Evolutionary conservation across 2,113 vertebrate species (phyloP), one percentile per base, ranked within the genome.

Genomic region (Nipponia nippon): DNA sequence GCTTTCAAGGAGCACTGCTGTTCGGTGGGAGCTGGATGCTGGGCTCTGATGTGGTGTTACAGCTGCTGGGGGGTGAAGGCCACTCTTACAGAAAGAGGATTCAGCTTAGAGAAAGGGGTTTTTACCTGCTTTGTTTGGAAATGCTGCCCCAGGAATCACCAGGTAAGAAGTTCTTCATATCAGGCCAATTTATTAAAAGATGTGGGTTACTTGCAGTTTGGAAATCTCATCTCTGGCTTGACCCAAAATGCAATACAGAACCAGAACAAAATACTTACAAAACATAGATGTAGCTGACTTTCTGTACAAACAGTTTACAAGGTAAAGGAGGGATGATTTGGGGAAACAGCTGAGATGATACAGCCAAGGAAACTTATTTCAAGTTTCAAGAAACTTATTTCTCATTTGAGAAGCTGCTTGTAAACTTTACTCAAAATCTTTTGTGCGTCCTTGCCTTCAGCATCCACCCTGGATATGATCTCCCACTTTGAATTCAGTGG

Each of bases 1-100:
- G 27, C 44, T 47, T 83, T 63, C 58, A 55, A 1, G 0, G 2
- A 46, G 16, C 5, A 2, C 29, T 32, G 47, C 20, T 40, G 10
- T 22, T 81, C 0, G 3, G 40, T 81, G 72, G 36, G 47, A 87
- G 29, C 42, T 52, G 53, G 25, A 15, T 46, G 7, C 23, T 90
- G 83, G 44, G 13, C 19, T 93, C 14, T 67, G 61, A 19, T 62
- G 32, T 10, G 29, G 11, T 11, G 6, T 40, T 62, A 47, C 7
- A 71, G 55, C 36, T 82, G 21, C 16, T 13, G 11, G 13, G 15
- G 10, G 20, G 8, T 6, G 9, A 79, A 47, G 21, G 22, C 7
- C 16, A 16, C 34, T 80, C 56, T 55, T 50, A 52, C 4, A 46
- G 22, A 52, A 77, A 61, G 5, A 56, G n/a, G n/a, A 76, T 53